Base-by-base conservation (phyloP, 1,140 invertebrate species). In the Caenorhabditis tropicalis region DNA sequence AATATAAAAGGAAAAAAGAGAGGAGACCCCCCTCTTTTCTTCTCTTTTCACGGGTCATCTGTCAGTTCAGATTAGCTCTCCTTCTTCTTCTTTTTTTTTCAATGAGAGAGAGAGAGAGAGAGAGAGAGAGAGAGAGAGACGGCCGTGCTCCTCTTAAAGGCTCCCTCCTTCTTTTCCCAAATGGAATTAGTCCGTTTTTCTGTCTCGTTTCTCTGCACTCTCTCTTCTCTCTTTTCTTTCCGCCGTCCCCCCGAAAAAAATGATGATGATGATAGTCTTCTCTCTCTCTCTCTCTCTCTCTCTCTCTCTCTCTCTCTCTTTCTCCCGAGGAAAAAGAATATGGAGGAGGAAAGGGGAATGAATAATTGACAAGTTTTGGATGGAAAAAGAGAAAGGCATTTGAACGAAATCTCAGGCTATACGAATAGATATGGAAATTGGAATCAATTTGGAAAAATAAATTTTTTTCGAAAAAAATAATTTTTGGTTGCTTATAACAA, bases 41-140 rank as follows among this genome's bases (percentile, higher is more conserved):
- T 21, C 33, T 39, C 79, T 53, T 21, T 56, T 36, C 46, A 81
- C 51, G 48, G 29, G 51, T 81, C 79, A 53, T 56, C 79, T 81
- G 51, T 81, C 79, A 81, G 46, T 81, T 81, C 79, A 56, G 46
- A 53, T 81, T 56, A 51, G 51, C 27, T 81, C 24, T 81, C 31
- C 53, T 19, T 79, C 39, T 24, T 21, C 43, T 48, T n/a, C 27
- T 9, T 43, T 36, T 39, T 12, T 24, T 43, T 43, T 43, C 39
- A 43, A 43, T 43, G 12, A 12, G 12, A 43, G 12, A 43, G 5
- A 12, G 39, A 19, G 15, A 36, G 29, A 65, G 16, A 65, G 29
- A 65, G 29, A 36, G 33, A 36, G 58, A 36, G 58, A 29, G 53
- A 5, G 48, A 19, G 48, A 15, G 53, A 5, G 48, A 19, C 15